Evolutionary conservation across 2,113 vertebrate genomes (phyloP), one percentile per base, ranked within the genome.

Genomic region (Coregonus clupeaformis): DNA sequence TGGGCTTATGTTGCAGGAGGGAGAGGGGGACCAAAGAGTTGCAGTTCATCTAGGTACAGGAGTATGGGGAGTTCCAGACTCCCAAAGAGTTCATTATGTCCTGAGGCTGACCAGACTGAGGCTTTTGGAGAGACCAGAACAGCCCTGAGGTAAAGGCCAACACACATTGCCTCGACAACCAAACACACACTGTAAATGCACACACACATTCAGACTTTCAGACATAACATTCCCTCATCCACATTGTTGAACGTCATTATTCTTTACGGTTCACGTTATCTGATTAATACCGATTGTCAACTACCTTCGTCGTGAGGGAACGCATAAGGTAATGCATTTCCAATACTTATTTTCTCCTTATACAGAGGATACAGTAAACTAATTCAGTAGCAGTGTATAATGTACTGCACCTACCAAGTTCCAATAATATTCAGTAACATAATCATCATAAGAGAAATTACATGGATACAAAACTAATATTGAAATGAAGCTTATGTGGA

Each of bases 81-180:
- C 68, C 11, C 25, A 60, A 74, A 78, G 73, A 5, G 1, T 13
- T 18, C 49, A 52, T 36, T 62, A 55, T 72, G 80, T 78, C 80
- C 67, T 72, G 81, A 76, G 85, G 79, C 83, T 71, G 76, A 79
- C 69, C 80, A 76, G 78, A 77, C 60, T 47, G 24, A 55, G 63
- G 66, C 75, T 30, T 66, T 24, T 81, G 68, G 77, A 68, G 57
- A 77, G 79, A 79, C 69, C 66, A 75, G 75, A 80, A 78, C 81
- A 87, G 83, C 83, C 86, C 69, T 69, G 68, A 84, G 79, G 79
- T 85, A 27, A 72, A 62, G 57, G 16, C 12, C 24, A 29, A 64
- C 62, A 64, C 22, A 24, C 42, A 74, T 42, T 29, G 11, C 36
- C 24, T 9, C 22, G n/a, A 81, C 55, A 74, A 30, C 12, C 16